phyloP scores from a whole-genome alignment of 2,113 vertebrate species.

The Mesoclemmys tuberculata region DNA sequence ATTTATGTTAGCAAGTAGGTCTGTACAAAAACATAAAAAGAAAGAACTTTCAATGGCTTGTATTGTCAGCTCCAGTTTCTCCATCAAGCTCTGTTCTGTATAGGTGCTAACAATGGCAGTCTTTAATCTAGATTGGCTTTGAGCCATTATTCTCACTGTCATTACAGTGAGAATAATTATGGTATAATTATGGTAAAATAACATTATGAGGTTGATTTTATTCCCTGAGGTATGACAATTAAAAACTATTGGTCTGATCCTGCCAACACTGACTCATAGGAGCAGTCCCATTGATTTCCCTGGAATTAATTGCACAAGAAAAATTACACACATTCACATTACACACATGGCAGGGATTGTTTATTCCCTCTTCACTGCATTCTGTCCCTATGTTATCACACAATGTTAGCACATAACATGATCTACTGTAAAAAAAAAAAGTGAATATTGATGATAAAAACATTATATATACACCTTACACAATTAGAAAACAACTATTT shows the following conservation, averaged over 20 bases:
- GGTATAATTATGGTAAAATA: neutral
- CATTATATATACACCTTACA: neutral
- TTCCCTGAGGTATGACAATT: neutral
- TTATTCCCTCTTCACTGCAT: neutral
- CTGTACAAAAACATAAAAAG: neutral
- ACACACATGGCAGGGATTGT: rapidly evolving
- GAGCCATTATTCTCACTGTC: neutral
- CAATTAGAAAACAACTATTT: neutral
- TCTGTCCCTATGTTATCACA: neutral
- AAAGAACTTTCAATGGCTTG: neutral
- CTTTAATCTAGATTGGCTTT: neutral
- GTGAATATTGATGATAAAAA: neutral
- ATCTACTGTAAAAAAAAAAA: neutral
- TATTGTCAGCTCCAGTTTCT: neutral
- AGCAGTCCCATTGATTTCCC: neutral
- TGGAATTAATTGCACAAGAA: neutral
- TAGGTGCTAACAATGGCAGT: neutral
- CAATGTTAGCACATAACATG: neutral
- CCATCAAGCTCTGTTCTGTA: neutral
- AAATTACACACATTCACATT: neutral
- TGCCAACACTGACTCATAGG: neutral
- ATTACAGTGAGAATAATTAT: neutral
- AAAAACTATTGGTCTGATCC: neutral
- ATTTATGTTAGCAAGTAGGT: neutral
- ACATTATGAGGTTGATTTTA: neutral